These are phyloP conservation scores for Mastigias papua DNA, from an alignment of 30 jellyfish, hydroid and myxozoan genomes.

Conservation along the genomic window DNA sequence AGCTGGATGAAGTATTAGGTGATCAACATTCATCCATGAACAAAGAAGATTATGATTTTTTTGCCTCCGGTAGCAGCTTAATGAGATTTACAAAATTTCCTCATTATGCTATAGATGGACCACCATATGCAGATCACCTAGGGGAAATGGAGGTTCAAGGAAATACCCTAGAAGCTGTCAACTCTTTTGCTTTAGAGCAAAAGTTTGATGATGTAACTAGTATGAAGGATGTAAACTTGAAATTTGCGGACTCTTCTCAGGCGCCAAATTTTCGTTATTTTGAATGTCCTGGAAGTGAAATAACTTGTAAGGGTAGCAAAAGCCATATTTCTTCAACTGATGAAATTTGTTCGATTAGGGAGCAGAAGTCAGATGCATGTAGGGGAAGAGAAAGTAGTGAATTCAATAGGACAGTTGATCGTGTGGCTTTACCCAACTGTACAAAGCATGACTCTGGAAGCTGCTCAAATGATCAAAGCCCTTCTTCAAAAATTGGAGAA, in stretches of 20 bases:
- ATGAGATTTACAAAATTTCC: slow-evolving; percentile 61
- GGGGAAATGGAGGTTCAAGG: slow-evolving; percentile 28
- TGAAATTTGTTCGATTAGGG: too few relatives aligned
- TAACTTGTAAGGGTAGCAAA: too few relatives aligned
- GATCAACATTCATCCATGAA: slow-evolving; percentile 16
- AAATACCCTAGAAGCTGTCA: not conserved
- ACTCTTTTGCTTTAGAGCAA: not conserved
- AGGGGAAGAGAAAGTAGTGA: too few relatives aligned
- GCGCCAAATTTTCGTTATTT: too few relatives aligned
- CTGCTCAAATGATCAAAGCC: not conserved
- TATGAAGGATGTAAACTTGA: not conserved
- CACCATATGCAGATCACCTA: slow-evolving; percentile 65
- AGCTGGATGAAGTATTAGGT: slow-evolving; percentile 65
- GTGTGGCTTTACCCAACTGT: too few relatives aligned
- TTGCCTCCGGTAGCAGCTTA: slow-evolving; percentile 31
- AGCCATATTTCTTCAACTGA: too few relatives aligned
- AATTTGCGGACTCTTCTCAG: too few relatives aligned
- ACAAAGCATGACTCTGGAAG: not conserved
- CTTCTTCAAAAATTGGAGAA: not conserved
- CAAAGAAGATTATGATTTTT: slow-evolving; percentile 25
- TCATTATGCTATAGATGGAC: slow-evolving; percentile 55
- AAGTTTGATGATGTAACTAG: not conserved
- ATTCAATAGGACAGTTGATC: too few relatives aligned
- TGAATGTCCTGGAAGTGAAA: too few relatives aligned
- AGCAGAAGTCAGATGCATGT: too few relatives aligned